Evolutionary conservation across 2,888 invertebrate species (phyloP).

Genomic region (Philereme vetulata): DNA sequence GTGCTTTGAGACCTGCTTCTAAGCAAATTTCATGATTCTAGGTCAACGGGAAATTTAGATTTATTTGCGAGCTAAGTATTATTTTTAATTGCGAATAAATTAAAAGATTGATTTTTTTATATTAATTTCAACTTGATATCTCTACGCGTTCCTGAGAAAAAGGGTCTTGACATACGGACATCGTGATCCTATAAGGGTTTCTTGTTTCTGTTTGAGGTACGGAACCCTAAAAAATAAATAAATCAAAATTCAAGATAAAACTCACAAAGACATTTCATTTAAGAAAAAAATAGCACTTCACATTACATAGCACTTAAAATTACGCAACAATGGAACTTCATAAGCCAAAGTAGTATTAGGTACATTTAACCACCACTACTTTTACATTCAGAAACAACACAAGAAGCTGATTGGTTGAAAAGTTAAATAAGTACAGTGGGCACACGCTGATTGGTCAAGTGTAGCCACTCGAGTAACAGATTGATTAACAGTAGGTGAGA

Average conservation of each 20-base stretch:
- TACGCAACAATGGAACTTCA: not conserved
- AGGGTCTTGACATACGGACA: no score
- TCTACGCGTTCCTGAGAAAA: no score
- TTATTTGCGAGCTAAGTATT: no score
- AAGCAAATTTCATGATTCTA: no score
- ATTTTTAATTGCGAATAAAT: no score
- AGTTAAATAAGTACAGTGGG: not conserved
- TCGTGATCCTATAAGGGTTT: no score
- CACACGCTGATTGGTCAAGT: not conserved
- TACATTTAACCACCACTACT: not conserved
- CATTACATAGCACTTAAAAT: slow-evolving; percentile 3
- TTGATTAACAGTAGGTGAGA: slow-evolving; percentile 53
- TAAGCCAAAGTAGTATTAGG: slow-evolving; percentile 7
- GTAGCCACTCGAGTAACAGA: slow-evolving; percentile 7
- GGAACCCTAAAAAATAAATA: no score
- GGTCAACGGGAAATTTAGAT: no score
- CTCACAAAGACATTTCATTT: not conserved
- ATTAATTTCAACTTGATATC: no score
- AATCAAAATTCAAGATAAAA: not conserved
- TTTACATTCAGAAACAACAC: not conserved
- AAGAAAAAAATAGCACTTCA: not conserved
- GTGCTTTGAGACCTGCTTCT: no score
- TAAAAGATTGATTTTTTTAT: no score
- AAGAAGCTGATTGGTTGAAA: not conserved
- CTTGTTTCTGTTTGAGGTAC: no score